Base-by-base conservation (phyloP, 2,113 vertebrate genomes). In the Pipra filicauda region DNA sequence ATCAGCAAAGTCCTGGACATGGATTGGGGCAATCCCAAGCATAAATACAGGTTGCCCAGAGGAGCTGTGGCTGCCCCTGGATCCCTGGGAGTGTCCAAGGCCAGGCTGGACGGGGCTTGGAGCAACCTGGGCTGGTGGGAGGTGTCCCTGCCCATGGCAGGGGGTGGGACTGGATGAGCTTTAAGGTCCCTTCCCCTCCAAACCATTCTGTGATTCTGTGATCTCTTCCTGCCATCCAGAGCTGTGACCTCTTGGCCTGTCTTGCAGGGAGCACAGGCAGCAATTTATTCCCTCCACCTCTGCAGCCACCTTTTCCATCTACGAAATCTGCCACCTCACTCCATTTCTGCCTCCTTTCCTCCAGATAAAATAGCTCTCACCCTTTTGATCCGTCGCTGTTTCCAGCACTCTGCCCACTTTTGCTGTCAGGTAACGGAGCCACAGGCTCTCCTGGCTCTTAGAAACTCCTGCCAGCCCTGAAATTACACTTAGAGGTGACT, bases 201-300 rank as follows among this genome's bases (percentile, higher is more conserved):
- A 33, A 16, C 22, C 64, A 66, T 66, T 33, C 43, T 16, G 24
- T 24, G 41, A 24, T 17, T 44, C 43, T 33, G 22, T 46, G 21
- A 66, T 33, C 64, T 33, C 64, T 55, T 80, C 48, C 73, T 51
- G 15, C 69, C 37, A 23, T 16, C 48, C 58, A 31, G 31, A 88
- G 70, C 69, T 15, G 8, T 8, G 37, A 88, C 74, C 69, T 72
- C 73, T 35, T 46, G 57, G 35, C 46, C 69, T 62, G 52, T 81
- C 74, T 51, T 0, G 5, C 8, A 35, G 37, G 12, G 26, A 10
- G 0, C 33, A n/a, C 1, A 0, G 37, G 48, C 52, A 77, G 59
- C 35, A 76, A 85, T 88, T 88, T 85, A 66, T 85, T 88, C 79
- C 76, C 71, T 86, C 49, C 3, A 1, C 76, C 48, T 67, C 69